phyloP scores from a whole-genome alignment of 92 coral and sea anemone genomes.

The Phenganax marumi region DNA sequence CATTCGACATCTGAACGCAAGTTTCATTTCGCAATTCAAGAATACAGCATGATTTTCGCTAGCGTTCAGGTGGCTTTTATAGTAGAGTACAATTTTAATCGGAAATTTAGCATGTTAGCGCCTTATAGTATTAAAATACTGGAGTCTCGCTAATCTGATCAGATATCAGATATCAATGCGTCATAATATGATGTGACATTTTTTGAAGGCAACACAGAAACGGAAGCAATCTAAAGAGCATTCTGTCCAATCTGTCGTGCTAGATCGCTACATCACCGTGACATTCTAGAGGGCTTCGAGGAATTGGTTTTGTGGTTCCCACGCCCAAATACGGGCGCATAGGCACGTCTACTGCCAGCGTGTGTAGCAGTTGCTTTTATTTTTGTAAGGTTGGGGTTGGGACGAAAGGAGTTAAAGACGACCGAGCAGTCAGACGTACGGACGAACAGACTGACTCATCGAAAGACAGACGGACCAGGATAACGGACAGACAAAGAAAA shows the following conservation, averaged over 20 bases:
- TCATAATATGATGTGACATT: not conserved
- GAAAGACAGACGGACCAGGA: no score
- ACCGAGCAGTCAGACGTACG: no score
- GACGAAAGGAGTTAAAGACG: no score
- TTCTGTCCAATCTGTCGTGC: not conserved
- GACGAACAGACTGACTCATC: no score
- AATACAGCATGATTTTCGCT: not conserved
- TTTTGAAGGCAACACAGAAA: not conserved
- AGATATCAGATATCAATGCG: not conserved
- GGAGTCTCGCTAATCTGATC: conserved; percentile 7
- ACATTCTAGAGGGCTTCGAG: not conserved
- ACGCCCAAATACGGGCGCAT: not conserved
- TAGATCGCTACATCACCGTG: not conserved
- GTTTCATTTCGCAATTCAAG: not conserved
- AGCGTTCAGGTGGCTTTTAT: not conserved
- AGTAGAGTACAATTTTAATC: not conserved
- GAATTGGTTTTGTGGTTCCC: not conserved
- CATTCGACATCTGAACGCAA: conserved; percentile 13
- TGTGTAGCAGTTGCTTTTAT: not conserved
- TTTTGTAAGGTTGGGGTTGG: not conserved
- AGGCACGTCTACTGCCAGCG: not conserved
- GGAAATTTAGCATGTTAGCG: conserved; percentile 22
- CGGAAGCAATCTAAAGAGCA: not conserved
- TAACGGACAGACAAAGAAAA: no score
- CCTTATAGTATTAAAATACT: conserved; percentile 10